Evolutionary conservation across 2,888 invertebrate species (phyloP).

Genomic region (Phrixothrix hirtus): DNA sequence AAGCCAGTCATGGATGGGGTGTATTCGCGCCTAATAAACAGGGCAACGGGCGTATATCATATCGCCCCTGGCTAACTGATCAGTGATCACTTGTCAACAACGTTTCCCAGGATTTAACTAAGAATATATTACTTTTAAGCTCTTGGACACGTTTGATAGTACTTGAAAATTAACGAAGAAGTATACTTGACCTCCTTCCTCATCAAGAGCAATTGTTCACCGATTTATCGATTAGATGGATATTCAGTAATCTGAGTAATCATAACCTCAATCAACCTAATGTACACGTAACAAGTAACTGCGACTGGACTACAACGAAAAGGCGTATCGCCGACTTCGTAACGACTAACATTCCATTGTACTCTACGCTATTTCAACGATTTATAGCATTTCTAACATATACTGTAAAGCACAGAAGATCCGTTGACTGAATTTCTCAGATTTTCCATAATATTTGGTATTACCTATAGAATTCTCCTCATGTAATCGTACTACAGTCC

Average conservation of each 20-base stretch:
- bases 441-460: slow-evolving; percentile 10
- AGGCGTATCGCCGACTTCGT: slow-evolving; percentile 56
- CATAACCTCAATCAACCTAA: slow-evolving; percentile 37
- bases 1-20: slow-evolving; percentile 27
- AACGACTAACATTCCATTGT: slow-evolving; percentile 55
- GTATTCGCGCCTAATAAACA: slow-evolving; percentile 30
- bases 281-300: slow-evolving; percentile 42
- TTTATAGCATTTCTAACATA: slow-evolving; percentile 57
- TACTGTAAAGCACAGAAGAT: slow-evolving; percentile 30
- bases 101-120: slow-evolving; percentile 25
- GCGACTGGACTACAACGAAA: slow-evolving; percentile 52
- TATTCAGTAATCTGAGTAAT: slow-evolving; percentile 35
- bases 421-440: slow-evolving; percentile 14
- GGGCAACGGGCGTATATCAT: slow-evolving; percentile 34
- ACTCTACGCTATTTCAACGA: slow-evolving; percentile 55
- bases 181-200: slow-evolving; percentile 31
- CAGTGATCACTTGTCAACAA: slow-evolving; percentile 39
- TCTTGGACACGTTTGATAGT: slow-evolving; percentile 34
- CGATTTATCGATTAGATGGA: slow-evolving; percentile 38
- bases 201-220: slow-evolving; percentile 29
- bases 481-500: too few relatives aligned
- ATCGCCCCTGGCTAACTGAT: slow-evolving; percentile 37
- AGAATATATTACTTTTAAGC: slow-evolving; percentile 36
- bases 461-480: slow-evolving; percentile 1
- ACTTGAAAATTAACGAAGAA: slow-evolving; percentile 26